Conservation (phyloP, 2,888 invertebrate genomes). For the Orgyia antiqua region DNA sequence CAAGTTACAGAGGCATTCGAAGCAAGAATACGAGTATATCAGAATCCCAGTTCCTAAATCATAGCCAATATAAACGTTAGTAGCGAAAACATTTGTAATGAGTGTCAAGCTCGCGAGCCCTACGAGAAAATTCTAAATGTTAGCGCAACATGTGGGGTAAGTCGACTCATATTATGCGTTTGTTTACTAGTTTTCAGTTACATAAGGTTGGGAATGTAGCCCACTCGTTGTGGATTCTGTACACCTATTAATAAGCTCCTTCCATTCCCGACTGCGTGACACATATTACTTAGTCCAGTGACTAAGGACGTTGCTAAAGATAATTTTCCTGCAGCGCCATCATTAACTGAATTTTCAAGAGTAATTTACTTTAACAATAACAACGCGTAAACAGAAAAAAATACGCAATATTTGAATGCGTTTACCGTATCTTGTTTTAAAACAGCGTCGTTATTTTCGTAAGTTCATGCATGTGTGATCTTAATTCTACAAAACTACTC, state of each 20-base stretch:
- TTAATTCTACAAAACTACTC: too few relatives aligned
- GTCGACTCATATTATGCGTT: slow-evolving; percentile 35
- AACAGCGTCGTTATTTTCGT: too few relatives aligned
- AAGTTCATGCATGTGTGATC: too few relatives aligned
- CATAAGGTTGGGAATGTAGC: slow-evolving; percentile 54
- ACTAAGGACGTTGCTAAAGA: slow-evolving; percentile 55
- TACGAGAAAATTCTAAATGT: slow-evolving; percentile 30
- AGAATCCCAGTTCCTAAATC: too few relatives aligned
- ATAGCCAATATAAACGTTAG: too few relatives aligned
- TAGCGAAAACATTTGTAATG: too few relatives aligned
- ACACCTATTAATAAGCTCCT: slow-evolving; percentile 64
- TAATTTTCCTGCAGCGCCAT: slow-evolving; percentile 38
- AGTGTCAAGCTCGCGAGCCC: slow-evolving; percentile 15
- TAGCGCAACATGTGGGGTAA: slow-evolving; percentile 28
- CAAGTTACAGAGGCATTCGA: too few relatives aligned
- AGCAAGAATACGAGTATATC: too few relatives aligned
- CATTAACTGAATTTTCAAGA: slow-evolving; percentile 24
- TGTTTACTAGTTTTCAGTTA: slow-evolving; percentile 65
- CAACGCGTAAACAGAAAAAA: too few relatives aligned
- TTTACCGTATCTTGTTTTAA: too few relatives aligned
- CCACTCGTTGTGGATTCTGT: slow-evolving; percentile 44
- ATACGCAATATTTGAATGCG: too few relatives aligned
- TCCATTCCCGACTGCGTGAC: slow-evolving; percentile 61
- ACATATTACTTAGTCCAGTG: slow-evolving; percentile 57
- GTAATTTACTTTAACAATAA: too few relatives aligned